Evolutionary conservation across 92 coral and sea anemone species (phyloP).

Genomic region (Palythoa grandis): DNA sequence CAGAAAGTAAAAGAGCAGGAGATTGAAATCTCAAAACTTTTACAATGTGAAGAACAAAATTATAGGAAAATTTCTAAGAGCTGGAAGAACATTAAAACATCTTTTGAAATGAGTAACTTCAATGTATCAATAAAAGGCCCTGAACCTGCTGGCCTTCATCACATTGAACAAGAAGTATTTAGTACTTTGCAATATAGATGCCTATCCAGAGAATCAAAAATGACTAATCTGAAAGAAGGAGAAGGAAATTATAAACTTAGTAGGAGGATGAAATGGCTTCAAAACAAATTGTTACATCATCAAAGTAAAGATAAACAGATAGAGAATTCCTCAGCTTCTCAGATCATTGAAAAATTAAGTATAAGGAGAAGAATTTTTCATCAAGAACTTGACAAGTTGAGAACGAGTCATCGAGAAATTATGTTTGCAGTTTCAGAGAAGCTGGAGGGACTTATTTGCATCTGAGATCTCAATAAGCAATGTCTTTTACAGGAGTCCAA

Average conservation of each 20-base stretch:
- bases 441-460: conserved; percentile 69
- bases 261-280: conserved; percentile 3
- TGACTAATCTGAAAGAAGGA: not conserved
- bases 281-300: conserved; percentile 7
- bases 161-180: conserved; percentile 29
- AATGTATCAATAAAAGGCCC: not conserved
- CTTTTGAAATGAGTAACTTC: conserved; percentile 33
- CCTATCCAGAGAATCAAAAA: not conserved
- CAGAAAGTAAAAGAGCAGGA: conserved; percentile 75
- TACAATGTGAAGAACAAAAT: conserved; percentile 61
- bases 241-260: not conserved
- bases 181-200: conserved; percentile 2
- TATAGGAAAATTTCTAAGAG: conserved; percentile 64
- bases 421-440: conserved; percentile 58
- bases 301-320: conserved; percentile 18
- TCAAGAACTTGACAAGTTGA: conserved; percentile 39
- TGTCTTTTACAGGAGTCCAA: not conserved
- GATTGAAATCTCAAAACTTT: conserved; percentile 63
- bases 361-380: conserved; percentile 9
- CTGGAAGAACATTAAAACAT: conserved; percentile 66
- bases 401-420: conserved; percentile 42
- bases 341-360: conserved; percentile 44
- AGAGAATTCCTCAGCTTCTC: conserved; percentile 28
- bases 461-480: conserved; percentile 37
- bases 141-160: not conserved